phyloP scores from a whole-genome alignment of 1,140 invertebrate species.

The Dryas iulia region DNA sequence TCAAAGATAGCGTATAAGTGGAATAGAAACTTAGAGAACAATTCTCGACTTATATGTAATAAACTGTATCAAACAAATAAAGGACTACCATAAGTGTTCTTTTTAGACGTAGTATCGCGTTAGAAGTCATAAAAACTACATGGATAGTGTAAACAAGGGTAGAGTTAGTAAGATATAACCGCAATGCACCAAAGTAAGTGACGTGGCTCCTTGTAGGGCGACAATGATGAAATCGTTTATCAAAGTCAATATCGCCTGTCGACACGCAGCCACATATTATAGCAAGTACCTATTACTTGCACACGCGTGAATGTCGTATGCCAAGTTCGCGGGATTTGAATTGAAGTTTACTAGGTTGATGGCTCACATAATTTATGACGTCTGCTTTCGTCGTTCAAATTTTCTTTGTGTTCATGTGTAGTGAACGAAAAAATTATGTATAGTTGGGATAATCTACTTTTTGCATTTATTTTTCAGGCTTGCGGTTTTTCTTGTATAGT shows the following conservation, averaged over 20 bases:
- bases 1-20: constrained; percentile 12
- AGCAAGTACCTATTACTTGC: constrained; percentile 62
- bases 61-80: constrained; percentile 70
- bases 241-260: constrained; percentile 77
- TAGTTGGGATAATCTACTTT: neutral
- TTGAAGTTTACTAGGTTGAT: constrained; percentile 39
- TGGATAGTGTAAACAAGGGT: constrained; percentile 69
- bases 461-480: too few species aligned
- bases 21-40: constrained; percentile 23
- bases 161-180: constrained; percentile 60
- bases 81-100: constrained; percentile 58
- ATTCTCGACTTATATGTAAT: constrained; percentile 49
- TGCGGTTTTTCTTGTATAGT: too few species aligned
- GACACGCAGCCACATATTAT: constrained; percentile 59
- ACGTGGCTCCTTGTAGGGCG: constrained; percentile 69
- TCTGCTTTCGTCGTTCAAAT: constrained; percentile 17
- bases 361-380: constrained; percentile 44
- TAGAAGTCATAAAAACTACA: constrained; percentile 72
- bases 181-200: constrained; percentile 78
- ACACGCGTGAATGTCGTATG: constrained; percentile 48
- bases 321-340: constrained; percentile 42
- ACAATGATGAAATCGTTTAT: constrained; percentile 72
- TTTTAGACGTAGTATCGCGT: constrained; percentile 56
- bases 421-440: neutral
- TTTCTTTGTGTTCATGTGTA: neutral